Conservation (phyloP, 2,113 vertebrate species). For the Leucoraja erinaceus region DNA sequence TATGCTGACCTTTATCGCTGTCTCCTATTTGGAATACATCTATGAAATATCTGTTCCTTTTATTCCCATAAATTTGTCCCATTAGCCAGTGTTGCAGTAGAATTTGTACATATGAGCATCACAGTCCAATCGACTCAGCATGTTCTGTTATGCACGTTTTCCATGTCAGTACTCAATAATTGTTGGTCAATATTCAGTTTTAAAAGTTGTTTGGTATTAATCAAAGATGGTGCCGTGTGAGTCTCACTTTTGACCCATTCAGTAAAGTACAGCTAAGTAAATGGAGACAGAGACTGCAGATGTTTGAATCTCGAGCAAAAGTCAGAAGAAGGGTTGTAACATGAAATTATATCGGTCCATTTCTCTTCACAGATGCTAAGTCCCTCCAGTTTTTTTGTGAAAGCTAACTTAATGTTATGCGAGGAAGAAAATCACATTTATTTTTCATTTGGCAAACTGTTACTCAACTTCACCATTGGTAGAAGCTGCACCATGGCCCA, state of each 20-base stretch:
- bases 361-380: too few species aligned
- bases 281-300: too few species aligned
- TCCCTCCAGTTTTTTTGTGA: too few species aligned
- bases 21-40: not conserved
- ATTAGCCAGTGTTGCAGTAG: not conserved
- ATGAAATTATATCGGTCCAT: too few species aligned
- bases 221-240: not conserved
- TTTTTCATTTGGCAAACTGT: not conserved
- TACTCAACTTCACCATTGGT: not conserved
- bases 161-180: not conserved
- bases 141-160: not conserved
- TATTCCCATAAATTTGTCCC: not conserved
- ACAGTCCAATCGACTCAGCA: not conserved
- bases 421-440: not conserved
- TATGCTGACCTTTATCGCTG: conserved; percentile 30
- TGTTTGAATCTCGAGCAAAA: too few species aligned
- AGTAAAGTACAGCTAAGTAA: not conserved
- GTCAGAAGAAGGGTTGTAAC: too few species aligned
- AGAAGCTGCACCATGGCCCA: not conserved
- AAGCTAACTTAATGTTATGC: not conserved
- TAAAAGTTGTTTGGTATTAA: not conserved
- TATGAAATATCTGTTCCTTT: not conserved
- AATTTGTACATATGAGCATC: not conserved
- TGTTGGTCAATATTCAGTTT: not conserved
- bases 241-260: not conserved